A percentile compares a stretch with the other conserved stretches of the same genome.
Conservation (phyloP, 1,140 invertebrate species). For the Polypedilum vanderplanki region DNA sequence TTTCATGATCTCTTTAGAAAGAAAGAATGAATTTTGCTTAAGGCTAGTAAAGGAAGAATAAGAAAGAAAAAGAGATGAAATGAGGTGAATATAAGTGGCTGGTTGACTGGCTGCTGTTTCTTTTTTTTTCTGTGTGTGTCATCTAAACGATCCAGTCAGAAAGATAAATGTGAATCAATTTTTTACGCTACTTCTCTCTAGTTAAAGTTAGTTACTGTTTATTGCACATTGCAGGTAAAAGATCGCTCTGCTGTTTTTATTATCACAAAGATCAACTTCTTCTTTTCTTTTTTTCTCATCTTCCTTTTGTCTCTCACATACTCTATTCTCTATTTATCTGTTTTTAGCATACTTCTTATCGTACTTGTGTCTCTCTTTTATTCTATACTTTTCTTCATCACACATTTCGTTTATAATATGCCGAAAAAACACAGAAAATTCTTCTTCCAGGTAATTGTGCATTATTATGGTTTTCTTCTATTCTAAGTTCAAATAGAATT, state of each 20-base stretch:
- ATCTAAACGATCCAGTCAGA: not conserved
- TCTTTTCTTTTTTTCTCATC: too few species aligned
- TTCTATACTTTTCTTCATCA: not conserved
- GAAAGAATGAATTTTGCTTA: not conserved
- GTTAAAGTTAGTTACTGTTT: not conserved
- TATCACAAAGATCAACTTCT: too few species aligned
- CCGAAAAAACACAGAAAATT: not conserved
- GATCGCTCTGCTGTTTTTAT: too few species aligned
- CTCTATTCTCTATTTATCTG: not conserved
- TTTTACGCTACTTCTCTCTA: constrained; percentile 17
- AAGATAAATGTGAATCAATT: constrained; percentile 8
- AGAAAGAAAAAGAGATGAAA: too few species aligned
- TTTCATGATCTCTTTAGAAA: too few species aligned
- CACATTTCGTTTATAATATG: not conserved
- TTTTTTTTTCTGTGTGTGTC: not conserved
- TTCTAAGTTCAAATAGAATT: too few species aligned
- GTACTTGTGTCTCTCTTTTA: not conserved
- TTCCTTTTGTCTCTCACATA: too few species aligned
- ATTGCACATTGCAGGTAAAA: not conserved
- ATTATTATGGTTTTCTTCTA: too few species aligned
- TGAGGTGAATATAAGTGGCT: too few species aligned
- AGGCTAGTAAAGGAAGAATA: too few species aligned
- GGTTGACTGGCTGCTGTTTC: not conserved
- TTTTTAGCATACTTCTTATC: constrained; percentile 11
- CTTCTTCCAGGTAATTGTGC: not conserved